Conservation (phyloP, 1,140 invertebrate genomes). For the Thaumetopoea pityocampa region DNA sequence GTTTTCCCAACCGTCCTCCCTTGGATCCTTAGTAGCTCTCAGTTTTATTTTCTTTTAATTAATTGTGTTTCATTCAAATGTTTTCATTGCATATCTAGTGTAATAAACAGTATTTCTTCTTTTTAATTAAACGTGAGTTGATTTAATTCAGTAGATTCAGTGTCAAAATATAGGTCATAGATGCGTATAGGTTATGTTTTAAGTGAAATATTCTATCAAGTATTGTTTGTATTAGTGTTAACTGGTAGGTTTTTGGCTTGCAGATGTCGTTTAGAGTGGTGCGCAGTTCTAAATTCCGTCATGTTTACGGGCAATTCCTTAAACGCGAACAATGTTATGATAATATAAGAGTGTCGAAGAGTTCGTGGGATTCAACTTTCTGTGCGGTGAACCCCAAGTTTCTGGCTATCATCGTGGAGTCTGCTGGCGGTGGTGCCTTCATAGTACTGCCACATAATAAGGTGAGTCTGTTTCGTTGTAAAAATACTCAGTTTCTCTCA, state of each 20-base stretch:
- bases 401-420: slow-evolving; percentile 98
- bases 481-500: slow-evolving; percentile 4
- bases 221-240: slow-evolving; percentile 48
- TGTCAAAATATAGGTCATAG: slow-evolving; percentile 72
- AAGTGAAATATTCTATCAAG: slow-evolving; percentile 49
- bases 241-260: slow-evolving; percentile 52
- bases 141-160: slow-evolving; percentile 37
- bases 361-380: slow-evolving; percentile 98
- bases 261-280: slow-evolving; percentile 97
- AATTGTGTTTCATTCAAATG: slow-evolving; percentile 67
- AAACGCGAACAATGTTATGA: slow-evolving; percentile 99
- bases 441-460: slow-evolving; percentile 97
- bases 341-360: slow-evolving; percentile 98
- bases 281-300: slow-evolving; percentile 97
- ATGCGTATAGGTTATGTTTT: slow-evolving; percentile 69
- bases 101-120: slow-evolving; percentile 59
- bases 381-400: slow-evolving; percentile 99
- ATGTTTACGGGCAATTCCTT: slow-evolving; percentile 97
- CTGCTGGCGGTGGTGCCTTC: slow-evolving; percentile 98
- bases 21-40: slow-evolving; percentile 71
- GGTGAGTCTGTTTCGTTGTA: slow-evolving; percentile 77
- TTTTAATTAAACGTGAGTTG: slow-evolving; percentile 64
- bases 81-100: slow-evolving; percentile 63
- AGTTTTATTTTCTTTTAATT: slow-evolving; percentile 62
- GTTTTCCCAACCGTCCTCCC: slow-evolving; percentile 75